Evolutionary conservation across 53 echinoderm and acorn worm genomes (phyloP), one percentile per base, ranked within the genome.

Genomic region (Actinopyga echinites): DNA sequence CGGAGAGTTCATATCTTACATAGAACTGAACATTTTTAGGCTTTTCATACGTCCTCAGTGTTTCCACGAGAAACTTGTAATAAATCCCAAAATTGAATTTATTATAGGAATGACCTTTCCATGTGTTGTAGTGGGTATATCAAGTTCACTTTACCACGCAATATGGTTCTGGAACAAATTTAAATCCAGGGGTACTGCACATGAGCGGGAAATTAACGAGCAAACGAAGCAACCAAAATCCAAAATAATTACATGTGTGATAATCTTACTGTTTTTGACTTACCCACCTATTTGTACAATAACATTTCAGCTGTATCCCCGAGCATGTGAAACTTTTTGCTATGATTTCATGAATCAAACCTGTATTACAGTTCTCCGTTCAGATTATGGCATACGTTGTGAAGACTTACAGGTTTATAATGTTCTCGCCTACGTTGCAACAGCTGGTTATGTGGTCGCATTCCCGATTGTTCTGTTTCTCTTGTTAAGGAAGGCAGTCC

Each of bases 321-420:
- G 68, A 10, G 66, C 83, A 5, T 90, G 90, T 68, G 28, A 90
- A 4, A 19, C 23, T 3, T 90, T 87, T 45, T 59, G 77, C 33
- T 20, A 86, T 8, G 86, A 83, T 68, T 82, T 86, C 20, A 21
- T 56, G 9, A 17, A 66, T 10, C 8, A 5, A 0, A 6, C 24
- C 1, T 43, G 31, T 24, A 34, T n/a, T 17, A 57, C 29, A 12
- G 34, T 75, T 29, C 45, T 86, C 25, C 33, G 87, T 34, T 83
- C 78, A 20, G 87, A 90, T 54, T 90, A 83, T 75, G 75, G 78
- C 20, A 79, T 87, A 22, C 56, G 58, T 21, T 90, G 90, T 64
- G 26, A 58, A 29, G 54, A 29, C 6, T n/a, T 25, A 29, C 29
- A 21, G 19, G 79, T 86, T 25, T 28, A 56, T 13, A 24, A 57